phyloP scores from a whole-genome alignment of 1,140 invertebrate species.

The Drosophila mayri region DNA sequence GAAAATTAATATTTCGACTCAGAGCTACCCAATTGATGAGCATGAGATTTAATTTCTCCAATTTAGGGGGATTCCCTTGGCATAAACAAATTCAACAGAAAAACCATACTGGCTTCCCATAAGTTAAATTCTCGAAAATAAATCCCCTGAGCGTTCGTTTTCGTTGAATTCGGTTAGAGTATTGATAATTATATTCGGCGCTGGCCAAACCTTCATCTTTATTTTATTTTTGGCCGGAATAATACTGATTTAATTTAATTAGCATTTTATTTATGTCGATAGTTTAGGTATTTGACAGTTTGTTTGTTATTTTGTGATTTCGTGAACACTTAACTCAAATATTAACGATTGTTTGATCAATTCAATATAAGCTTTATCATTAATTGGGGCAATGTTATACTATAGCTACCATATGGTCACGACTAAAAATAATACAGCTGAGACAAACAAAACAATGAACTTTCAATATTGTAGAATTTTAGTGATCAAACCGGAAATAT shows the following conservation, averaged over 20 bases:
- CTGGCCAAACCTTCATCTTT: background rate
- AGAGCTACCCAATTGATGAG: background rate
- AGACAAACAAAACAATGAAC: conserved; percentile 26
- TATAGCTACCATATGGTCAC: conserved; percentile 17
- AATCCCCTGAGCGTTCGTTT: background rate
- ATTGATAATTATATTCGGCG: conserved; percentile 19
- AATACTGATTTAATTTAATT: conserved; percentile 57
- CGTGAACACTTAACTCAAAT: conserved; percentile 25
- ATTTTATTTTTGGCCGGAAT: background rate
- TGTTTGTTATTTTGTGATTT: conserved; percentile 19
- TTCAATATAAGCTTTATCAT: conserved; percentile 27
- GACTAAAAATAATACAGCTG: conserved; percentile 41
- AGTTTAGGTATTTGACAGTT: conserved; percentile 45
- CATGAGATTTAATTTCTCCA: background rate
- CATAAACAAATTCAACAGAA: background rate
- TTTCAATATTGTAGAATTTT: conserved; percentile 36
- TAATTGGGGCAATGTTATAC: conserved; percentile 33
- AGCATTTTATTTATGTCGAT: conserved; percentile 61
- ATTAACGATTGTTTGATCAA: conserved; percentile 25
- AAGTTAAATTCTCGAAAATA: background rate
- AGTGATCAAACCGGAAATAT: conserved; percentile 51
- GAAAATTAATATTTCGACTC: background rate
- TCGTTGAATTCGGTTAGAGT: conserved; percentile 15
- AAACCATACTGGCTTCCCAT: background rate
- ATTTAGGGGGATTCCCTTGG: background rate